Percentiles rank a stretch among this genome's conserved stretches.
phyloP scores from a whole-genome alignment of 2,888 invertebrate species.

The Pseudococcus jackbeardsleyi region DNA sequence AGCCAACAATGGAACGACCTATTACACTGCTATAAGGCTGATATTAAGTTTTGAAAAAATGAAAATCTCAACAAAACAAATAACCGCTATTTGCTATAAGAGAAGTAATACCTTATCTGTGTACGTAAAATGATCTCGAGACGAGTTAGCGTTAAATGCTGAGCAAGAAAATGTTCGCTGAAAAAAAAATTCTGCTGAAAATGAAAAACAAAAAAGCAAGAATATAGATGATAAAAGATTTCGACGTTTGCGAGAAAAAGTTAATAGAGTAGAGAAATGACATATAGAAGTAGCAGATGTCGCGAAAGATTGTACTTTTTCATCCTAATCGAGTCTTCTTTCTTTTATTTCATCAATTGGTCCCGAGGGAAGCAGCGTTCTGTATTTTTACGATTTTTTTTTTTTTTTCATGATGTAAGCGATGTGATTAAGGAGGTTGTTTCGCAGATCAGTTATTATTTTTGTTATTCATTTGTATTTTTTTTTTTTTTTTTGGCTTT shows the following conservation, averaged over 20 bases:
- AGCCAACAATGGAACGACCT: slow-evolving; percentile 48
- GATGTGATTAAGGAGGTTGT: not conserved
- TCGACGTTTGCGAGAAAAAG: slow-evolving; percentile 46
- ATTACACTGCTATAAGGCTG: slow-evolving; percentile 36
- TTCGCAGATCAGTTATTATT: not conserved
- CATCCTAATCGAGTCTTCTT: slow-evolving; percentile 55
- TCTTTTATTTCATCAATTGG: slow-evolving; percentile 53
- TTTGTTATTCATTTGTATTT: slow-evolving; percentile 45
- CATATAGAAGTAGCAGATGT: slow-evolving; percentile 59
- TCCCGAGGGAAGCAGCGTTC: slow-evolving; percentile 29
- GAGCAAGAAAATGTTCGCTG: not conserved
- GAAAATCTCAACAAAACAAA: slow-evolving; percentile 60
- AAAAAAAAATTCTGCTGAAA: slow-evolving; percentile 31
- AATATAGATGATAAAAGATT: slow-evolving; percentile 61
- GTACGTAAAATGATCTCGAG: slow-evolving; percentile 47
- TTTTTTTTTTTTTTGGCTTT: too few species aligned
- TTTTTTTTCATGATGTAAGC: slow-evolving; percentile 31
- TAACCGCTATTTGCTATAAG: slow-evolving; percentile 36
- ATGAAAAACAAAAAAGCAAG: slow-evolving; percentile 25
- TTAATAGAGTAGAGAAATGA: slow-evolving; percentile 61
- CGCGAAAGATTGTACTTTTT: slow-evolving; percentile 60
- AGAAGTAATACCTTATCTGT: slow-evolving; percentile 29
- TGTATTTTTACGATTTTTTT: slow-evolving; percentile 13
- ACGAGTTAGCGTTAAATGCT: slow-evolving; percentile 52
- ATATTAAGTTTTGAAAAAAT: slow-evolving; percentile 58